Base-by-base conservation (phyloP, 2,888 invertebrate species). In the Drosophila vallismaia region DNA sequence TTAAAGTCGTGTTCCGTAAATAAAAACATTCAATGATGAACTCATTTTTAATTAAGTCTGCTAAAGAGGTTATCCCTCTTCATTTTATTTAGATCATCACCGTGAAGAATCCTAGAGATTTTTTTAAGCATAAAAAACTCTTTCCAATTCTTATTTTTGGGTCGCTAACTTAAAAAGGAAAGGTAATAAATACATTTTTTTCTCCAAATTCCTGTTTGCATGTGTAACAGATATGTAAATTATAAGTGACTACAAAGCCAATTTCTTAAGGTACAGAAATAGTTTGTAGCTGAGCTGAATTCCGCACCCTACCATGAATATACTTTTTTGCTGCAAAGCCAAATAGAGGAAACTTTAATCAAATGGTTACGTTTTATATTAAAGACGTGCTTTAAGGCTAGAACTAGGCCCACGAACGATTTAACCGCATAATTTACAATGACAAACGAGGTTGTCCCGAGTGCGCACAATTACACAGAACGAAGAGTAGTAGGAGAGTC, bases 351-450 rank as follows among this genome's bases (percentile, higher is more conserved):
- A n/a, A 36, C 40, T 63, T 64, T 51, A 64, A 36, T n/a, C 31
- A 2, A 19, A 55, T 19, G 7, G 10, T 8, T 38, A 33, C 19
- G 36, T 14, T 48, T 28, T 26, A 38, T 38, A 49, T 64, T 54
- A 66, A 66, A 64, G 48, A 28, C n/a, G 6, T 36, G 51, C 29
- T 38, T 48, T 6, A 50, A 49, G 71, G 45, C n/a, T 50, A 40
- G 24, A 60, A 55, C 51, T 69, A 69, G 69, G 69, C 69, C 54
- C 60, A 60, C 74, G 74, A 74, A 75, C 86, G 79, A 88, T 86
- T 86, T 77, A 84, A 84, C 82, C 86, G 73, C 74, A 82, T 82
- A 87, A 88, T 88, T 88, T 82, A 84, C 79, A 86, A 84, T 79
- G 84, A 84, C 82, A 86, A 80, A 87, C 80, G 86, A 83, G 82